Evolutionary conservation across 2,797 vertebrate species (phyloP).

Genomic region (Macrochelys suwanniensis): DNA sequence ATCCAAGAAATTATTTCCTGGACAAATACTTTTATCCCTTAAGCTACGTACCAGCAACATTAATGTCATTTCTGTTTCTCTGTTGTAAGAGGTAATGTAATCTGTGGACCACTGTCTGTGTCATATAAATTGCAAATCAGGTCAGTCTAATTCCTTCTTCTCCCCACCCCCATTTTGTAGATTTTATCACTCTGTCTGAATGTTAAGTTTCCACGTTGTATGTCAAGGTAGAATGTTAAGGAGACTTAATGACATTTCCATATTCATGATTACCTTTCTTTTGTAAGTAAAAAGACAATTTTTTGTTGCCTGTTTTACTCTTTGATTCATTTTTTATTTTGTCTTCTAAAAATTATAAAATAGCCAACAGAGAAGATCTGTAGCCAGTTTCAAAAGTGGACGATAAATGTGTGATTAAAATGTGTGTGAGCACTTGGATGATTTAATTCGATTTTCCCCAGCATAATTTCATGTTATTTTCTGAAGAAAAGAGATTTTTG

Average conservation of each 20-base stretch:
- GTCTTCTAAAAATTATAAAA: slow-evolving; percentile 22
- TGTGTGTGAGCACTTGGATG: background rate
- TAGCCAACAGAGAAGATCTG: background rate
- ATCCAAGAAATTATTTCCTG: slow-evolving; percentile 14
- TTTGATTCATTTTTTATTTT: slow-evolving; percentile 37
- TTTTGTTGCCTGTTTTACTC: background rate
- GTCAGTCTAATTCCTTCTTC: background rate
- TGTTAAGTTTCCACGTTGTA: background rate
- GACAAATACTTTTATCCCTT: background rate
- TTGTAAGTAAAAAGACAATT: slow-evolving; percentile 11
- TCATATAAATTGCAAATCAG: background rate
- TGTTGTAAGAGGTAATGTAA: slow-evolving; percentile 18
- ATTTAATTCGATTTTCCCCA: background rate
- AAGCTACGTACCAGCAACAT: slow-evolving; percentile 4
- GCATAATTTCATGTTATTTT: background rate
- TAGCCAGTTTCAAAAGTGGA: slow-evolving; percentile 22
- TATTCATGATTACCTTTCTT: slow-evolving; percentile 17
- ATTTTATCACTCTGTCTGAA: background rate
- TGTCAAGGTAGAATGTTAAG: background rate
- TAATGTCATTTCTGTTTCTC: slow-evolving; percentile 3
- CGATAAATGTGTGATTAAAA: slow-evolving; percentile 27
- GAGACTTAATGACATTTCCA: slow-evolving; percentile 42
- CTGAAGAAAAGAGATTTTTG: background rate
- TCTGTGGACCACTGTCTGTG: background rate
- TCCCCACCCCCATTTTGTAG: background rate